Base-by-base conservation (phyloP, 2,797 vertebrate species). In the Cyprinodon diabolis region DNA sequence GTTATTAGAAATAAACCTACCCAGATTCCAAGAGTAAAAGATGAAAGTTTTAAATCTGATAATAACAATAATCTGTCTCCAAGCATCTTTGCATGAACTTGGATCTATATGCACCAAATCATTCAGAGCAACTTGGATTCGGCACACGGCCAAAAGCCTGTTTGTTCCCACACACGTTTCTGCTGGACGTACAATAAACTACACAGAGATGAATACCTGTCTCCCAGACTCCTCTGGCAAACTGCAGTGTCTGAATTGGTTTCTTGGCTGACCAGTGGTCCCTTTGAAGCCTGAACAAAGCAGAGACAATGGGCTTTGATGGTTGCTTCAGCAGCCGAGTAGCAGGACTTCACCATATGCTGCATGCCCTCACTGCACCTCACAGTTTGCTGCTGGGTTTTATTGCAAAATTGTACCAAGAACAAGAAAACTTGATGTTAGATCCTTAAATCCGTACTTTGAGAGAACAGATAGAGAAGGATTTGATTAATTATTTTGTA, bases 201-300 rank as follows among this genome's bases (percentile, higher is more conserved):
- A 30, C 68, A 65, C 80, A 76, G 72, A 86, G 79, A 86, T 83
- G 76, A 90, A 86, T 83, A 85, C 85, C 82, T 84, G 84, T 78
- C 76, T 85, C 82, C n/a, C 65, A 17, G 66, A 85, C 80, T 79
- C 80, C 75, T 84, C 76, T 87, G 86, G 88, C 81, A 86, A 68
- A 84, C 79, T 5, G 49, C 82, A 66, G 69, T 3, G 35, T 81
- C 83, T 77, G 74, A 85, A 81, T 76, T 30, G 80, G 45, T 87
- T 81, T 77, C 78, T 78, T 74, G 77, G 83, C 84, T 90, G 90
- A 92, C 89, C 89, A 73, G 71, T 71, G 75, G 86, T 90, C 87
- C 78, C 89, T 95, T 92, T 95, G 91, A 93, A 93, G 91, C 84
- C 60, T 30, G 89, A 93, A 94, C 91, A 95, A 93, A 94, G 90